Evolutionary conservation across 2,888 invertebrate species (phyloP), one percentile per base, ranked within the genome.

Genomic region (Gasteruption jaculator): DNA sequence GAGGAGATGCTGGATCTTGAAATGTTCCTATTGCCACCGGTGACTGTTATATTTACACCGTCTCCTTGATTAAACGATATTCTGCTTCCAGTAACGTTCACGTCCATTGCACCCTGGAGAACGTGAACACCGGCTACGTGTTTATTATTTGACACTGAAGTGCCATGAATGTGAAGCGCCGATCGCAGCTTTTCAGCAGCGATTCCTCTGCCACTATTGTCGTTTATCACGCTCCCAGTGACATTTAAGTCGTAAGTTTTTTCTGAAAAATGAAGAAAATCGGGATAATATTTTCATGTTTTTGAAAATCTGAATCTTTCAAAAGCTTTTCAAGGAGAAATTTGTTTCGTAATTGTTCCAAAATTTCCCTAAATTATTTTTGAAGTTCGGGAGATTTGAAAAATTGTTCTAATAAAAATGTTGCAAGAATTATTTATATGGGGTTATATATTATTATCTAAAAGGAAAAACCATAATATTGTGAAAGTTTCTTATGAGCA

Each of bases 191-290:
- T 91, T 68, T 94, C 91, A 10, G 91, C 81, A n/a, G 82, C 88
- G 36, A 99, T 81, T n/a, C 99, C 99, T 64, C 94, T 83, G 0
- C 96, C 96, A 53, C 86, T 85, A 73, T 99, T 99, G 65, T 89
- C 85, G 2, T 85, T 82, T 44, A 97, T 82, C 22, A 83, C 81
- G 2, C 91, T 87, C 58, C 90, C 84, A 1, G 86, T 85, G 12
- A 99, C 79, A 58, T 90, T 90, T 39, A 96, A 74, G 68, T 96
- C 95, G 65, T 85, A 91, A 18, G 83, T 82, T 75, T 88, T 77
- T 43, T 68, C 77, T 75, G 50, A 2, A 57, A 52, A 47, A 41
- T n/a, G n/a, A n/a, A n/a, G n/a, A n/a, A n/a, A n/a, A n/a, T n/a
- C n/a, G n/a, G n/a, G n/a, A n/a, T n/a, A n/a, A n/a, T 24, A 24